phyloP scores from a whole-genome alignment of 2,113 vertebrate species.

The Accipiter cooperii region DNA sequence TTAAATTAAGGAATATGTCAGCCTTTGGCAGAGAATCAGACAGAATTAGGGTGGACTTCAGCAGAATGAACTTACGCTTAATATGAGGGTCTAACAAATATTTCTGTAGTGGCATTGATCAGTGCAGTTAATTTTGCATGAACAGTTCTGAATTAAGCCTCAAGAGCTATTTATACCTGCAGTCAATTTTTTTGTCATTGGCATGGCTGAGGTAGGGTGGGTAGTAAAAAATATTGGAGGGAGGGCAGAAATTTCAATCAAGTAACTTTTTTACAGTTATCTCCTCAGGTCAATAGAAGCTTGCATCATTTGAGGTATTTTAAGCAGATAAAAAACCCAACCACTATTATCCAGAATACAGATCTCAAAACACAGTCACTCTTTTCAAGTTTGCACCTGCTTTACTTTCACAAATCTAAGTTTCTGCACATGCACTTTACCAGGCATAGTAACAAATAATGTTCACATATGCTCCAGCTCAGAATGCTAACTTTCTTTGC shows the following conservation, averaged over 20 bases:
- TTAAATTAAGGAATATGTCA: neutral
- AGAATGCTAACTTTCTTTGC: neutral
- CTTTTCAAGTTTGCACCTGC: neutral
- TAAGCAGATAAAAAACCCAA: neutral
- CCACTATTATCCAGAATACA: neutral
- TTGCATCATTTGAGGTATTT: neutral
- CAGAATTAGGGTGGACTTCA: neutral
- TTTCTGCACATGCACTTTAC: neutral
- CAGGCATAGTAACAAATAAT: neutral
- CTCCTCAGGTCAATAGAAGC: neutral
- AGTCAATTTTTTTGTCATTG: neutral
- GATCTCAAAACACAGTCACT: neutral
- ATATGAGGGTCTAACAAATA: neutral
- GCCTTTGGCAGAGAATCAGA: neutral
- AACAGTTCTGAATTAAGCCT: neutral
- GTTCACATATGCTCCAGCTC: neutral
- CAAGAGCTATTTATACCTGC: neutral
- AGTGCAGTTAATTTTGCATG: neutral
- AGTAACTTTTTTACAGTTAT: neutral
- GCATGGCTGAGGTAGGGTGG: neutral
- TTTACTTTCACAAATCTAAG: neutral
- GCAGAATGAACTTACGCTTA: neutral
- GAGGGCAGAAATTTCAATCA: neutral
- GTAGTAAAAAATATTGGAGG: neutral
- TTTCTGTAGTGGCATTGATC: neutral